Evolutionary conservation across 2,113 vertebrate species (phyloP).

Genomic region (Amazona vittata): DNA sequence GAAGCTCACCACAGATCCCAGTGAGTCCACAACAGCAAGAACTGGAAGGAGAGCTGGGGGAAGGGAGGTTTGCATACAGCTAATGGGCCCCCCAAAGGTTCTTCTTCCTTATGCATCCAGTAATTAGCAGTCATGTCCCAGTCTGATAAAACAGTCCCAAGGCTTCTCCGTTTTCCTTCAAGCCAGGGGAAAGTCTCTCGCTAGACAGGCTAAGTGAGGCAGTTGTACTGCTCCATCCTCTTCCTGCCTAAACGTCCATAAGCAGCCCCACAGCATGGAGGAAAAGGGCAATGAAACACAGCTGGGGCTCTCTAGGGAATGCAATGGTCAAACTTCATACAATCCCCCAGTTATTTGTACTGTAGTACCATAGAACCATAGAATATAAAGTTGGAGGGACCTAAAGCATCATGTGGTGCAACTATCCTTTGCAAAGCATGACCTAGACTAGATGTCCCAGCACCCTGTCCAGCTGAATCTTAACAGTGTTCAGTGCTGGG

Average conservation of each 20-base stretch:
- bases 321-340: not conserved
- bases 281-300: not conserved
- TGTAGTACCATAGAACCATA: not conserved
- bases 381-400: not conserved
- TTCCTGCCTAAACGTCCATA: not conserved
- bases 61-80: not conserved
- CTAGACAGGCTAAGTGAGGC: not conserved
- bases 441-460: not conserved
- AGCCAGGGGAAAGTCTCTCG: not conserved
- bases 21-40: not conserved
- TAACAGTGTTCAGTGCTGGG: not conserved
- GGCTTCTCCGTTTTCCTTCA: not conserved
- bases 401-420: not conserved
- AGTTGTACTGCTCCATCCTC: not conserved
- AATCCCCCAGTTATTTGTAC: not conserved
- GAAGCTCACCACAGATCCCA: not conserved
- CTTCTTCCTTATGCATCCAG: not conserved
- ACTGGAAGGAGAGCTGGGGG: not conserved
- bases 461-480: not conserved
- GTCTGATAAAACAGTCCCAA: not conserved
- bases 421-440: not conserved
- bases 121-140: not conserved
- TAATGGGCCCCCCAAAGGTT: not conserved
- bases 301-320: not conserved
- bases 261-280: not conserved